Evolutionary conservation across 2,888 invertebrate species (phyloP), one percentile per base, ranked within the genome.

Genomic region (Pandemis cinnamomeana): DNA sequence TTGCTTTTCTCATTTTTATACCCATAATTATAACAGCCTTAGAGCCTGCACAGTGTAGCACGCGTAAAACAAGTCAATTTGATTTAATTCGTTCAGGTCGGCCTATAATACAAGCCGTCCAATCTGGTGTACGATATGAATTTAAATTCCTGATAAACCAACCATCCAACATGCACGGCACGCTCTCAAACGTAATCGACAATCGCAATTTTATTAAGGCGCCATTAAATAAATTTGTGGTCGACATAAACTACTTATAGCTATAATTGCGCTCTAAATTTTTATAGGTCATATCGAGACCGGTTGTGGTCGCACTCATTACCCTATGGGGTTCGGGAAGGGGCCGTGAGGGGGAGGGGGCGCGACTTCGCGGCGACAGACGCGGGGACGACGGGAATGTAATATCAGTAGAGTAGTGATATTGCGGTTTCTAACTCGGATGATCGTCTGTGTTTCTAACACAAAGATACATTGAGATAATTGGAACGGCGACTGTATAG

Each of bases 401-500:
- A 92, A 91, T 92, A 91, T 91, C 89, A 89, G 88, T 85, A 86
- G 89, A 90, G 89, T 90, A 88, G 91, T 90, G 89, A 90, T 91
- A 91, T 92, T 91, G 91, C 91, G 91, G 90, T 88, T 89, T 89
- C 90, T 87, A 89, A 89, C 86, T 86, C 87, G 86, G 85, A 86
- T 86, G 86, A 83, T 84, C 83, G 78, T 82, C 83, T 83, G 81
- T 86, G 79, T 58, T 84, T 86, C 84, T 84, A 83, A 86, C 80
- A 81, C 53, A 70, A 42, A 70, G 70, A 67, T 62, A 74, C 71
- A 67, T 67, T 15, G 66, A 74, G 70, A 71, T 74, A 74, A 71
- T 74, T 71, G 61, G 67, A 46, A 46, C 70, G 44, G 64, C 41
- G 20, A 67, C 13, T 44, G 36, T 27, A 44, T 53, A 64, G 20